These are phyloP conservation scores for Thaumetopoea pityocampa DNA, from an alignment of 1,140 invertebrate genomes.

Conservation along the genomic window DNA sequence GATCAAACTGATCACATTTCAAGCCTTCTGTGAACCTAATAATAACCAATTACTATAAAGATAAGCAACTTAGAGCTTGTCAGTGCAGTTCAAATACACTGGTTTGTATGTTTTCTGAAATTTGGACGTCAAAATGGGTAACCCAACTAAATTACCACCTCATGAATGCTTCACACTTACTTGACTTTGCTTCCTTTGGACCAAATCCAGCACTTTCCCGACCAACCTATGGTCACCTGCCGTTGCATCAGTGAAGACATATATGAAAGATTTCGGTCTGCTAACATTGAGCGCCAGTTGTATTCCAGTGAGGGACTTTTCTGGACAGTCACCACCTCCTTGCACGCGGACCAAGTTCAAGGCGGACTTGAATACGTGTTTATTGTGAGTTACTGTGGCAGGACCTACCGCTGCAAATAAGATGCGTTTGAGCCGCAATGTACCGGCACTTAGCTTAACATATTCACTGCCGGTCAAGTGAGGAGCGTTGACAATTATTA, in stretches of 20 bases:
- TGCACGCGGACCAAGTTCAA: conserved; percentile 78
- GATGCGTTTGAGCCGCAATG: background rate
- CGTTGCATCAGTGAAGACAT: conserved; percentile 87
- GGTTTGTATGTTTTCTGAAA: no score
- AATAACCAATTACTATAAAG: no score
- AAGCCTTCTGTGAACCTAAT: no score
- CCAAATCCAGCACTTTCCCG: conserved; percentile 79
- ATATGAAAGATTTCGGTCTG: conserved; percentile 82
- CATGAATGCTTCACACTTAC: no score
- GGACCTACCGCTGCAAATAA: conserved; percentile 78
- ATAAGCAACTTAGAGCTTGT: no score
- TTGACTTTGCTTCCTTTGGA: conserved; percentile 84
- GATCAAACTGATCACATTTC: no score
- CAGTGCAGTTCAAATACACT: no score
- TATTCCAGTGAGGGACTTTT: conserved; percentile 82
- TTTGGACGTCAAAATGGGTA: no score
- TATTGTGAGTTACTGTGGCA: conserved; percentile 78
- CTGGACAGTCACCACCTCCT: conserved; percentile 86
- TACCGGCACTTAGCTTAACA: no score
- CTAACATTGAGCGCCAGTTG: conserved; percentile 80
- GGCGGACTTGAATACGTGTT: conserved; percentile 76
- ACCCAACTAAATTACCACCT: no score
- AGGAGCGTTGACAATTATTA: no score
- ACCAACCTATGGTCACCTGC: conserved; percentile 81
- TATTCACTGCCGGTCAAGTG: no score